These are phyloP conservation scores for Sander vitreus DNA, from an alignment of 2,113 vertebrate species.

Conservation along the genomic window DNA sequence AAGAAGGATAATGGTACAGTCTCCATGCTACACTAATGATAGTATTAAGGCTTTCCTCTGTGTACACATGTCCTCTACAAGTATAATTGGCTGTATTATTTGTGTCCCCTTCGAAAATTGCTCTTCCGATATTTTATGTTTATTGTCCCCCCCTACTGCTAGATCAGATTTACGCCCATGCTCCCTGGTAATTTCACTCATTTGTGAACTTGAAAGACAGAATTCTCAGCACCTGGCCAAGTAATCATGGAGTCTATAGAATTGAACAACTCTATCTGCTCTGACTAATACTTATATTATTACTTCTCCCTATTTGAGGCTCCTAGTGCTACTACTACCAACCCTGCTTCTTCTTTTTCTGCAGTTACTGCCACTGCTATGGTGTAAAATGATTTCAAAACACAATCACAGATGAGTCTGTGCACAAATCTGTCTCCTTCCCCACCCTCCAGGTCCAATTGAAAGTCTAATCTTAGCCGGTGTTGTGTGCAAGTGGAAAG, in stretches of 20 bases:
- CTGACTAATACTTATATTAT: not conserved
- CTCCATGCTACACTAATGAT: too few species aligned
- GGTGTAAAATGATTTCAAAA: constrained; percentile 22
- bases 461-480: constrained; percentile 65
- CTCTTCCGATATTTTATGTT: too few species aligned
- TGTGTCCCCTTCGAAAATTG: too few species aligned
- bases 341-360: not conserved
- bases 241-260: constrained; percentile 4
- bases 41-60: too few species aligned
- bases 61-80: too few species aligned
- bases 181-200: constrained; percentile 16
- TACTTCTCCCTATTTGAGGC: not conserved
- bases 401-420: constrained; percentile 33
- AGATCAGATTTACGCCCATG: too few species aligned
- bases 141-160: too few species aligned
- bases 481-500: constrained; percentile 64
- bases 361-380: not conserved
- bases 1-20: too few species aligned
- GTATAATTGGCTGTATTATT: too few species aligned
- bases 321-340: not conserved
- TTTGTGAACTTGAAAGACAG: constrained; percentile 12
- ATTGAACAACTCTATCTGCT: not conserved
- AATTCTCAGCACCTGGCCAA: not conserved
- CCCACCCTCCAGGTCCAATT: constrained; percentile 46
- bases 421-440: constrained; percentile 20